phyloP scores from a whole-genome alignment of 2,888 invertebrate species.

The Seladonia tumulorum region DNA sequence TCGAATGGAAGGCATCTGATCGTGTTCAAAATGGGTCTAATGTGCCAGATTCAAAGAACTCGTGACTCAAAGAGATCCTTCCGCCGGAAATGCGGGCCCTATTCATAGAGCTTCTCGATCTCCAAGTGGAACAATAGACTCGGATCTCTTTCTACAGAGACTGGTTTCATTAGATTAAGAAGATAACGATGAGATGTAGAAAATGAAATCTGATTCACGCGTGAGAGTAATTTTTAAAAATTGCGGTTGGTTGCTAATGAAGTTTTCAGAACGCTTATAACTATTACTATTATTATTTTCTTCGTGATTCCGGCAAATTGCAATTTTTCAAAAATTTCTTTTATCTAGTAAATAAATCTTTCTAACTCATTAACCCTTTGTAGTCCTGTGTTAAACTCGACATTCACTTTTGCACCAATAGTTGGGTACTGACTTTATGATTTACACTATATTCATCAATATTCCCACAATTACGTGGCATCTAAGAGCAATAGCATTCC shows the following conservation, averaged over 20 bases:
- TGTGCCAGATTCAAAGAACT: slow-evolving; percentile 43
- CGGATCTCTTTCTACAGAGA: not conserved
- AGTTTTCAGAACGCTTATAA: not conserved
- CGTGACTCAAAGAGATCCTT: slow-evolving; percentile 65
- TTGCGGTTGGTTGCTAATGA: not conserved
- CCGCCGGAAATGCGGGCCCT: slow-evolving; percentile 81
- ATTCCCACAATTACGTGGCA: no score
- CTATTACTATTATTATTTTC: no score
- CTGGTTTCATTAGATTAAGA: slow-evolving; percentile 13
- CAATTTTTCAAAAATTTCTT: no score
- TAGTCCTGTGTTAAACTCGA: no score
- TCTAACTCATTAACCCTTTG: no score
- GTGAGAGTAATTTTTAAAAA: not conserved
- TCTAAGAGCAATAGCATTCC: no score
- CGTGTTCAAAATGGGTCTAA: not conserved
- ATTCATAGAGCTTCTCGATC: slow-evolving; percentile 30
- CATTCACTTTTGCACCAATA: no score
- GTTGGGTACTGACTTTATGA: no score
- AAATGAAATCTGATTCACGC: not conserved
- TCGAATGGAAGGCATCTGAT: slow-evolving; percentile 17
- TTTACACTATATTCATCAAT: no score
- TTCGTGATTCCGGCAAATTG: no score
- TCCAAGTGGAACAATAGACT: slow-evolving; percentile 5
- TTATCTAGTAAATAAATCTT: not conserved
- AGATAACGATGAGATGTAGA: not conserved